Evolutionary conservation across 2,113 vertebrate species (phyloP).

Genomic region (Chionis minor): DNA sequence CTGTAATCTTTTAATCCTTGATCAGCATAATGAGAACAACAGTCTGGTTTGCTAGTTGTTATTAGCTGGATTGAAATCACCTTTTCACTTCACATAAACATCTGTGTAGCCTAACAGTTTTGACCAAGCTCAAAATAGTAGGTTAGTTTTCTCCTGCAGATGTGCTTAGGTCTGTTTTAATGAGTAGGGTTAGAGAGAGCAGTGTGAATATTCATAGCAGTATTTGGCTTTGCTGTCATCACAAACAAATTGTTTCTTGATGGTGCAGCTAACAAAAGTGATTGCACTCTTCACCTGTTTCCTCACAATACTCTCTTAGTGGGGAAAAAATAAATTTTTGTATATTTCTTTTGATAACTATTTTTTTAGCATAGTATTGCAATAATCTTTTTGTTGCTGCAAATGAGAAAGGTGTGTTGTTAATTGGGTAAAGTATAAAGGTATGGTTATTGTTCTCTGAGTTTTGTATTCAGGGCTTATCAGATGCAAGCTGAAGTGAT

Average conservation of each 20-base stretch:
- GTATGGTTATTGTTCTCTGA: neutral
- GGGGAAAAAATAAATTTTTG: neutral
- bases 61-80: neutral
- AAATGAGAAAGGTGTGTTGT: no score
- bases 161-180: fast-evolving
- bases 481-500: neutral
- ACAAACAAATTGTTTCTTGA: neutral
- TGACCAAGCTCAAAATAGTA: neutral
- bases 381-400: neutral
- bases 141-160: neutral
- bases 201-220: neutral
- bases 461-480: neutral
- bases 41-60: neutral
- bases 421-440: neutral
- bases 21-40: neutral
- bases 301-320: neutral
- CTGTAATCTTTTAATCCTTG: neutral
- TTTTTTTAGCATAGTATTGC: neutral
- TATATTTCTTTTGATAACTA: neutral
- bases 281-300: neutral
- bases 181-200: neutral
- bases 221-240: no score
- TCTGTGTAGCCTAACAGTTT: no score
- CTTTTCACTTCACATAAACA: neutral
- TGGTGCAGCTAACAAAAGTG: neutral